Percentiles rank a stretch among this genome's conserved stretches.
These are phyloP conservation scores for Drosophila sucinea DNA, from an alignment of 1,140 invertebrate species.

Conservation along the genomic window DNA sequence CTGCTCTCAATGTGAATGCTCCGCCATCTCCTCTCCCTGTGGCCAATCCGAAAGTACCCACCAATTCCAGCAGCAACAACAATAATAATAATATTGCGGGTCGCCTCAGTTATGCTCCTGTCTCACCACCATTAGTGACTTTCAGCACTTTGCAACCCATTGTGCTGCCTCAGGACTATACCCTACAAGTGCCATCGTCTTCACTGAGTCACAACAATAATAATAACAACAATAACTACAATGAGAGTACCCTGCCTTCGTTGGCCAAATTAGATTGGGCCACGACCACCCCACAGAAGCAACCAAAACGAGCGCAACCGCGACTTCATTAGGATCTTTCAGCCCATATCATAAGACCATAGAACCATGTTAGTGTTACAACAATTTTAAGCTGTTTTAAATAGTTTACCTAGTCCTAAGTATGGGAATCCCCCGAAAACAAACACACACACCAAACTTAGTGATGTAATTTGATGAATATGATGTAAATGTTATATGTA, in stretches of 20 bases:
- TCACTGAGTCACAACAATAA: constrained; percentile 35
- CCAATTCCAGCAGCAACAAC: constrained; percentile 26
- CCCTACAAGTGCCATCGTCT: constrained; percentile 51
- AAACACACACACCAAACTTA: constrained; percentile 41
- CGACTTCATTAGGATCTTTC: constrained; percentile 36
- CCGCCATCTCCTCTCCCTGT: constrained; percentile 43
- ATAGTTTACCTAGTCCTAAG: constrained; percentile 34
- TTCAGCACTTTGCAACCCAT: constrained; percentile 66
- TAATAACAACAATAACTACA: constrained; percentile 22
- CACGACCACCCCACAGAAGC: constrained; percentile 39
- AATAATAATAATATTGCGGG: constrained; percentile 26
- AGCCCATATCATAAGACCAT: constrained; percentile 44
- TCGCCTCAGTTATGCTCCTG: constrained; percentile 56
- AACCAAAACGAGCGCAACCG: constrained; percentile 48
- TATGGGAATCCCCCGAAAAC: constrained; percentile 9
- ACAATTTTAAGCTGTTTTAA: constrained; percentile 45
- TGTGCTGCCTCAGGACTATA: constrained; percentile 54
- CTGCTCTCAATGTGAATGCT: constrained; percentile 53
- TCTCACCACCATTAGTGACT: constrained; percentile 54
- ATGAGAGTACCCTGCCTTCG: constrained; percentile 35
- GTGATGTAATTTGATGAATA: constrained; percentile 35
- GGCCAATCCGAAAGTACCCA: constrained; percentile 53
- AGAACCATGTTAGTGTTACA: constrained; percentile 38
- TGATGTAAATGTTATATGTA: constrained; percentile 57
- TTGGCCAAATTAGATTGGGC: constrained; percentile 47